Evolutionary conservation across 2,888 invertebrate species (phyloP).

Genomic region (Mythimna vitellina): DNA sequence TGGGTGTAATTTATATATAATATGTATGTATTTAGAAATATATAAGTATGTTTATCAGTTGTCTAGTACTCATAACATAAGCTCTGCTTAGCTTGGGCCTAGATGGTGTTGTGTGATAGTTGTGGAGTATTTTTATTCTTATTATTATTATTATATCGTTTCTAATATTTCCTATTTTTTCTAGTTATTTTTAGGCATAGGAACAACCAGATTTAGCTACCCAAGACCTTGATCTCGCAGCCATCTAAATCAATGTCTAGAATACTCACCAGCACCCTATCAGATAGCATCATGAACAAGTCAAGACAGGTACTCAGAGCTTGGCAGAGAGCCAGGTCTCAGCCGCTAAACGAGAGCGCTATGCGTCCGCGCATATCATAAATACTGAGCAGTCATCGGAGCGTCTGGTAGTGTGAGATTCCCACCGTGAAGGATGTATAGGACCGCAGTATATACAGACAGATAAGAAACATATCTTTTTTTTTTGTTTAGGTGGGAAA

Average conservation of each 20-base stretch:
- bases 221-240: conserved; percentile 30
- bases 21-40: no score
- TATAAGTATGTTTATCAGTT: no score
- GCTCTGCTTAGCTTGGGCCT: no score
- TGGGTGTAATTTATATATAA: no score
- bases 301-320: conserved; percentile 34
- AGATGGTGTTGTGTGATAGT: no score
- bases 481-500: no score
- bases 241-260: conserved; percentile 18
- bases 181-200: not conserved
- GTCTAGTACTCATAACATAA: no score
- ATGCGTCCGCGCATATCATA: conserved; percentile 34
- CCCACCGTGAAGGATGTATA: conserved; percentile 17
- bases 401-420: conserved; percentile 13
- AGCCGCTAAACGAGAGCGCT: conserved; percentile 48
- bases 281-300: conserved; percentile 31
- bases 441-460: not conserved
- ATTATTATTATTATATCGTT: no score
- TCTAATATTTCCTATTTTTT: not conserved
- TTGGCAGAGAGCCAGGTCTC: conserved; percentile 45
- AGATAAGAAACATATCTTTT: not conserved
- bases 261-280: not conserved
- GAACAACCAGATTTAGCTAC: not conserved
- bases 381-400: conserved; percentile 37
- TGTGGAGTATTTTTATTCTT: no score